A percentile compares a stretch with the other conserved stretches of the same genome.
phyloP scores from a whole-genome alignment of 2,113 vertebrate genomes.

The Melanerpes formicivorus region DNA sequence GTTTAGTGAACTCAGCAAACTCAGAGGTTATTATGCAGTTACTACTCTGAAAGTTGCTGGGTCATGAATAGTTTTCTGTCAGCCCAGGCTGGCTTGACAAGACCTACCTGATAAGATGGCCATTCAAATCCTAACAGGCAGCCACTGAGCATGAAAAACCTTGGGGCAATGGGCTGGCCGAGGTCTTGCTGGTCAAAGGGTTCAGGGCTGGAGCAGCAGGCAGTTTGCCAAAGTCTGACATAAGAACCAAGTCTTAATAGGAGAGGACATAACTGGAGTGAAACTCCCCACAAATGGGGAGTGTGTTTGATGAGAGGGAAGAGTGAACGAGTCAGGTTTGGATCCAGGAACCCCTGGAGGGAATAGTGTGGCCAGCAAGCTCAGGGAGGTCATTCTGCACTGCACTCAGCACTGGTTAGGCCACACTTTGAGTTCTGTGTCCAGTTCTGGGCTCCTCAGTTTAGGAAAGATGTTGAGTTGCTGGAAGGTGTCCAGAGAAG shows the following conservation, averaged over 20 bases:
- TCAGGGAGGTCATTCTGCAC: too few relatives aligned
- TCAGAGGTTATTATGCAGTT: neutral
- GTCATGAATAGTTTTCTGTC: neutral
- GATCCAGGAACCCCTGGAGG: fast-evolving
- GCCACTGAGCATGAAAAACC: neutral
- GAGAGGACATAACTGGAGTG: neutral
- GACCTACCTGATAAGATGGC: neutral
- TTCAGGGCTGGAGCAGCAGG: neutral
- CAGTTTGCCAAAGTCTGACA: neutral
- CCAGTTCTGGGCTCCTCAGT: too few relatives aligned
- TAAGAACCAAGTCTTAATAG: neutral
- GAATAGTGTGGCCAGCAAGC: too few relatives aligned
- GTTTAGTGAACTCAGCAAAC: neutral
- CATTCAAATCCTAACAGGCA: neutral
- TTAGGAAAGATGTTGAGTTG: too few relatives aligned
- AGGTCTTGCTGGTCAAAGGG: neutral
- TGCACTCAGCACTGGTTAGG: too few relatives aligned
- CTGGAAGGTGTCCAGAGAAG: too few relatives aligned
- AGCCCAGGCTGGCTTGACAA: neutral
- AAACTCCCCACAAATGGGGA: neutral
- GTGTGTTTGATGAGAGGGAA: neutral
- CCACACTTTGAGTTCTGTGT: too few relatives aligned
- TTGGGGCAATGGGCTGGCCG: neutral
- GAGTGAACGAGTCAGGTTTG: neutral
- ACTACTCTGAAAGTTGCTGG: neutral